Percentiles rank a stretch among this genome's conserved stretches.
Evolutionary conservation across 2,888 invertebrate genomes (phyloP).

Genomic region (Halictus ligatus): DNA sequence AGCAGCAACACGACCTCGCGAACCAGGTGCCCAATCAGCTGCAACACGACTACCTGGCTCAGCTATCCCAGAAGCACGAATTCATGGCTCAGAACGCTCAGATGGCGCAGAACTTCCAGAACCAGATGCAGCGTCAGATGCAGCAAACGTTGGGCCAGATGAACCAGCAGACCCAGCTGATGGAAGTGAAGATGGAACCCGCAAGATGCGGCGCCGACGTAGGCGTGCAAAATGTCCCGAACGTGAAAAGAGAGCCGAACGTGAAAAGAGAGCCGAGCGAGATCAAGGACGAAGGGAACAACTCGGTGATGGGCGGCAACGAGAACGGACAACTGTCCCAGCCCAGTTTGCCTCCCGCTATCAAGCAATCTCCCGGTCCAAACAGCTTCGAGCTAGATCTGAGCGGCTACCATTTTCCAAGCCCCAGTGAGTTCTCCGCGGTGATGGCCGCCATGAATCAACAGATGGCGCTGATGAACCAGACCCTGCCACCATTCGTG

Average conservation of each 20-base stretch:
- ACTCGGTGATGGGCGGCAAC: constrained; percentile 65
- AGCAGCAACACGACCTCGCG: constrained; percentile 79
- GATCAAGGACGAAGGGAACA: constrained; percentile 60
- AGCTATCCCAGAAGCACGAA: constrained; percentile 81
- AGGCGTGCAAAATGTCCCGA: constrained; percentile 67
- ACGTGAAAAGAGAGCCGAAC: constrained; percentile 73
- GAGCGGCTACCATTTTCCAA: constrained; percentile 82
- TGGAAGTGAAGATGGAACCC: constrained; percentile 79
- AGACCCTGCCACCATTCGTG: constrained; percentile 84
- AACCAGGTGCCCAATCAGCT: constrained; percentile 68
- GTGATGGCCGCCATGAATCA: constrained; percentile 85
- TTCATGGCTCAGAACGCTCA: constrained; percentile 82
- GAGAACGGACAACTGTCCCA: constrained; percentile 77
- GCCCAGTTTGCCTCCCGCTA: constrained; percentile 66
- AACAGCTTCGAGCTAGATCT: constrained; percentile 81
- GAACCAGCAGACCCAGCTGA: constrained; percentile 72
- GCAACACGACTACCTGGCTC: constrained; percentile 78
- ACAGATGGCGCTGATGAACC: constrained; percentile 85
- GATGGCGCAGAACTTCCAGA: constrained; percentile 81
- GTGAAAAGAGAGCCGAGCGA: constrained; percentile 80
- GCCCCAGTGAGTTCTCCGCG: constrained; percentile 74
- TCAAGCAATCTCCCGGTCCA: constrained; percentile 77
- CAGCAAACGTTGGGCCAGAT: constrained; percentile 79
- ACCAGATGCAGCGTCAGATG: constrained; percentile 81
- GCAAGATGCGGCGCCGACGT: constrained; percentile 69